Evolutionary conservation across 2,888 invertebrate genomes (phyloP).

Genomic region (Mesochorus sp.): DNA sequence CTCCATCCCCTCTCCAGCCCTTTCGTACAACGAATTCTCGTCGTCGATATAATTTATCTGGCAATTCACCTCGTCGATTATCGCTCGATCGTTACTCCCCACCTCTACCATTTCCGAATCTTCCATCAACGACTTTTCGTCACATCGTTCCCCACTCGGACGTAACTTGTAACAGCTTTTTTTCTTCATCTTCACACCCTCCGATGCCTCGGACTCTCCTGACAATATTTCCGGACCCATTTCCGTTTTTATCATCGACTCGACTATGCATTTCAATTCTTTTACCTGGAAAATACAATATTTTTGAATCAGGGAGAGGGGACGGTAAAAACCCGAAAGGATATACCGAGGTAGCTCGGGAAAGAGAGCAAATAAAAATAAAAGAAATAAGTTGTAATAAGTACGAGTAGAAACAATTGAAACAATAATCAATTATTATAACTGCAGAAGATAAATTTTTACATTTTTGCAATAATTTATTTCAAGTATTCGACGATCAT

Average conservation of each 20-base stretch:
- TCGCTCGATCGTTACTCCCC: conserved; percentile 12
- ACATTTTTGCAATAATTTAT: too few species aligned
- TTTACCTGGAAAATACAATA: conserved; percentile 73
- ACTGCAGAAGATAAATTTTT: too few species aligned
- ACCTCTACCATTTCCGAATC: conserved; percentile 38
- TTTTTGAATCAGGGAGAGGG: neutral
- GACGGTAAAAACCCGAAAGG: neutral
- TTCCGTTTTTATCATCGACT: conserved; percentile 71
- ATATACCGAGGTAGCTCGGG: too few species aligned
- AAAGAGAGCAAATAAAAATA: too few species aligned
- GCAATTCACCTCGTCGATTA: conserved; percentile 27
- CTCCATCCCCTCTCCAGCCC: neutral
- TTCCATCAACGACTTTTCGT: conserved; percentile 38
- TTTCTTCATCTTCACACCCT: conserved; percentile 48
- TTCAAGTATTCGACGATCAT: too few species aligned
- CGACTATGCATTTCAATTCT: conserved; percentile 75
- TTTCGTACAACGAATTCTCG: conserved; percentile 49
- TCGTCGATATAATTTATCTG: conserved; percentile 39
- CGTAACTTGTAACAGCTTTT: conserved; percentile 16
- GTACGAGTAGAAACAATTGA: too few species aligned
- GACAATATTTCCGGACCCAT: conserved; percentile 22
- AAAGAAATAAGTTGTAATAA: too few species aligned
- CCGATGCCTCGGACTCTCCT: conserved; percentile 35
- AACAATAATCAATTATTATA: too few species aligned
- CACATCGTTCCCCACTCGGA: conserved; percentile 34